Base-by-base conservation (phyloP, 2,888 invertebrate species). In the Microchrysa polita region DNA sequence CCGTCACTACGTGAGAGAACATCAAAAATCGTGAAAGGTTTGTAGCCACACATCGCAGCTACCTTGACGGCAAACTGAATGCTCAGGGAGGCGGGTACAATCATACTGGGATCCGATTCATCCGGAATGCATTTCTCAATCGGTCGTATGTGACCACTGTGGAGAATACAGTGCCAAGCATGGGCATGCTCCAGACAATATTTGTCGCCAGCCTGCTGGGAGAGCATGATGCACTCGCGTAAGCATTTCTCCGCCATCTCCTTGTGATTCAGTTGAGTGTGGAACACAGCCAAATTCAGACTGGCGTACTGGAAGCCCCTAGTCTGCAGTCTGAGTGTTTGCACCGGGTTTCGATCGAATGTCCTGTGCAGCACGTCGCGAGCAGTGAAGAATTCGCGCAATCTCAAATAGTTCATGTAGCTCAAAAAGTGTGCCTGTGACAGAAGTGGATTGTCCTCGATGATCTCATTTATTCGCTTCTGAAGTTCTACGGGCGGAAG, bases 181-280 rank as follows among this genome's bases (percentile, higher is more conserved):
- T 93, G 90, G 71, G 94, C 93, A 81, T 94, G 90, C 83, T 95
- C 94, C 72, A 96, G 87, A 81, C 95, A 96, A 72, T 93, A 88
- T 80, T 92, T 91, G 83, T 97, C 96, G 75, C 91, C 93, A 74
- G 92, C 91, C 85, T 95, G 94, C 83, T 96, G 96, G 2, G 96
- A 94, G 81, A 94, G 88, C 84, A 91, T 91, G 72, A 96, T 90
- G 10, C 95, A 93, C 86, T 97, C 96, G 78, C 91, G 90, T n/a
- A 97, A 87, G 16, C 94, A 92, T 74, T 91, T 90, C 81, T 93
- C 84, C 0, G 95, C 94, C 81, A 94, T 91, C 63, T 90, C 88
- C 76, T 93, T 94, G 79, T 80, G 86, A 78, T 82, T 81, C 83
- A 96, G 96, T 79, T 93, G 91, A 61, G 93, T 92, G 83, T 96